Percentiles rank a stretch among this genome's conserved stretches.
These are phyloP conservation scores for Euura saliciscinereae DNA, from an alignment of 1,140 invertebrate genomes.

Conservation along the genomic window DNA sequence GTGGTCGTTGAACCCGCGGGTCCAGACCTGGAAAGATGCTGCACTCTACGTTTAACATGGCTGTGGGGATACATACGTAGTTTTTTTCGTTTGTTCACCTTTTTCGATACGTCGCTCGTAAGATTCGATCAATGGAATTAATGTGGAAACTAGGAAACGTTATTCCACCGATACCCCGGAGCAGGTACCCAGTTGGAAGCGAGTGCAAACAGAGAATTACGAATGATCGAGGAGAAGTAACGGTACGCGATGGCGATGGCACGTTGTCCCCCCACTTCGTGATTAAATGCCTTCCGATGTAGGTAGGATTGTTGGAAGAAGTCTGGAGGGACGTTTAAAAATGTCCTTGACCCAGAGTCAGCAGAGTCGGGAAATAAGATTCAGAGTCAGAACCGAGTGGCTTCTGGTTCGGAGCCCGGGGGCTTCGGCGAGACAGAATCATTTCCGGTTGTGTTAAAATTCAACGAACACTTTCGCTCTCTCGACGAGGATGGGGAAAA, in stretches of 20 bases:
- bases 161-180: too few relatives aligned
- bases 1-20: neutral
- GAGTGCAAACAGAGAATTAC: too few relatives aligned
- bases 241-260: neutral
- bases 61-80: too few relatives aligned
- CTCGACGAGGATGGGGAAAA: neutral
- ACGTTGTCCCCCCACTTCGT: neutral
- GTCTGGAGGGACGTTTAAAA: neutral
- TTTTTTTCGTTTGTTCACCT: too few relatives aligned
- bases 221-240: neutral
- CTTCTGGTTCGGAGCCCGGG: neutral
- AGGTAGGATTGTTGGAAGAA: neutral
- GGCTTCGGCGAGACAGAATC: neutral
- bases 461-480: neutral
- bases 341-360: neutral
- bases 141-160: too few relatives aligned
- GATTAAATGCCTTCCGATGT: neutral
- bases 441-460: conserved; percentile 1
- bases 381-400: neutral
- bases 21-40: neutral
- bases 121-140: too few relatives aligned
- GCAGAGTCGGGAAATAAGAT: neutral
- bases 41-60: neutral
- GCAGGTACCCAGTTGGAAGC: too few relatives aligned
- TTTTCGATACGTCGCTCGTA: too few relatives aligned